These are phyloP conservation scores for Hydropsyche tenuis DNA, from an alignment of 1,140 invertebrate genomes.

Conservation along the genomic window DNA sequence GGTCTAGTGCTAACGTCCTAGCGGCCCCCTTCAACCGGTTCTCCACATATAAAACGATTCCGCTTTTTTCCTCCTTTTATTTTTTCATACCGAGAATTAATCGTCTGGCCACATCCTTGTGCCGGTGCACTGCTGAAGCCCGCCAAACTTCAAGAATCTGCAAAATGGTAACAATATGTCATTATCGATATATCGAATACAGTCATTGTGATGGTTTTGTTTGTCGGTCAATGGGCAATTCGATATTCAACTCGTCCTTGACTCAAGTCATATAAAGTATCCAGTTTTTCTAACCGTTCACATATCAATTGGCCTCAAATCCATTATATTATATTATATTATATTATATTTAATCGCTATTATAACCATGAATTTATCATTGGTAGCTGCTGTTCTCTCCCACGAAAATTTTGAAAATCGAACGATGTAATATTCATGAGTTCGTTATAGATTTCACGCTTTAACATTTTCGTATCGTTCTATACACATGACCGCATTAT, in stretches of 20 bases:
- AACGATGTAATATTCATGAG: too few species aligned
- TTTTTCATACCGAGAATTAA: constrained; percentile 28
- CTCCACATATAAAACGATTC: constrained; percentile 33
- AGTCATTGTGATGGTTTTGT: not conserved
- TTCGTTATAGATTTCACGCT: too few species aligned
- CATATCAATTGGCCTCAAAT: not conserved
- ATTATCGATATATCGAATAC: constrained; percentile 1
- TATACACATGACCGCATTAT: too few species aligned
- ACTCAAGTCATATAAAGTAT: not conserved
- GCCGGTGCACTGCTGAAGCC: constrained; percentile 2
- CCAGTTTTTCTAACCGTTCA: not conserved
- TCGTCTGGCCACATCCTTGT: constrained; percentile 20
- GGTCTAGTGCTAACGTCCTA: constrained; percentile 38
- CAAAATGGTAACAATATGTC: not conserved
- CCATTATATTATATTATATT: not conserved
- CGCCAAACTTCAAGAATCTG: not conserved
- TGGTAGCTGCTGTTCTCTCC: too few species aligned
- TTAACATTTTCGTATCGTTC: too few species aligned
- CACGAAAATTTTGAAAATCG: too few species aligned
- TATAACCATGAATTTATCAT: not conserved
- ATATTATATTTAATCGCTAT: not conserved
- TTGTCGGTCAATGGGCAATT: constrained; percentile 14
- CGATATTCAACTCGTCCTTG: constrained; percentile 13
- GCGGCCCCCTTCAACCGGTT: constrained; percentile 37
- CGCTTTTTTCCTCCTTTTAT: constrained; percentile 23